Conservation (phyloP, 2,888 invertebrate species). For the Pegoplata infirma region DNA sequence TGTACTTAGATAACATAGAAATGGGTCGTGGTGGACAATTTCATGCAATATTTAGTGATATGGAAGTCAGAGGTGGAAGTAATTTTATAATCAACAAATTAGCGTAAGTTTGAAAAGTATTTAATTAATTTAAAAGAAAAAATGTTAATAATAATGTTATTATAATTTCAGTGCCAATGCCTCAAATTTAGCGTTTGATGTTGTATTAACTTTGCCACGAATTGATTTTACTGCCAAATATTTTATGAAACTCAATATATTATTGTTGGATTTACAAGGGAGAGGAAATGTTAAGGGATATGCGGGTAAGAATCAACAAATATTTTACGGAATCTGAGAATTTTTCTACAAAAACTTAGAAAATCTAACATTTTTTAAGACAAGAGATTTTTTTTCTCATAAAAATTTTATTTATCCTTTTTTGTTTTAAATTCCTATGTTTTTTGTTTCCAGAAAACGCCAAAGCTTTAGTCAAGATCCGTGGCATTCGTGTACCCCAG, state of each 20-base stretch:
- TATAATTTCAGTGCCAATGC: slow-evolving; percentile 71
- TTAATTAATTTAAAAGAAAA: background rate
- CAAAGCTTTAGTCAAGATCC: slow-evolving; percentile 75
- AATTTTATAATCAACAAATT: slow-evolving; percentile 76
- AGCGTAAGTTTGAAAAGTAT: slow-evolving; percentile 67
- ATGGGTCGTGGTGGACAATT: slow-evolving; percentile 75
- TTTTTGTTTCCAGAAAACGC: slow-evolving; percentile 71
- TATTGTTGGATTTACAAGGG: slow-evolving; percentile 76
- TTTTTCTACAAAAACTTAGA: no score
- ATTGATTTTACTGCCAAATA: slow-evolving; percentile 76
- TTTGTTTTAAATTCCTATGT: background rate
- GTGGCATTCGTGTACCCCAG: slow-evolving; percentile 70
- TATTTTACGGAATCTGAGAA: background rate
- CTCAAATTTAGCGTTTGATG: slow-evolving; percentile 73
- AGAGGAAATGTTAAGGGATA: slow-evolving; percentile 75
- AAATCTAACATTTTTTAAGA: no score
- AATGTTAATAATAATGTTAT: background rate
- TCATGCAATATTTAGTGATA: slow-evolving; percentile 74
- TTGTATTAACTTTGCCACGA: slow-evolving; percentile 74
- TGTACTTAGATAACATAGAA: slow-evolving; percentile 75
- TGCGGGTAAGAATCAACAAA: slow-evolving; percentile 68
- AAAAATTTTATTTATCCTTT: no score
- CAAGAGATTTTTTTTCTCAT: no score
- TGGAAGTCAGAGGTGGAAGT: slow-evolving; percentile 76
- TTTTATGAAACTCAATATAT: slow-evolving; percentile 73